Evolutionary conservation across 2,113 vertebrate genomes (phyloP).

Genomic region (Columba livia): DNA sequence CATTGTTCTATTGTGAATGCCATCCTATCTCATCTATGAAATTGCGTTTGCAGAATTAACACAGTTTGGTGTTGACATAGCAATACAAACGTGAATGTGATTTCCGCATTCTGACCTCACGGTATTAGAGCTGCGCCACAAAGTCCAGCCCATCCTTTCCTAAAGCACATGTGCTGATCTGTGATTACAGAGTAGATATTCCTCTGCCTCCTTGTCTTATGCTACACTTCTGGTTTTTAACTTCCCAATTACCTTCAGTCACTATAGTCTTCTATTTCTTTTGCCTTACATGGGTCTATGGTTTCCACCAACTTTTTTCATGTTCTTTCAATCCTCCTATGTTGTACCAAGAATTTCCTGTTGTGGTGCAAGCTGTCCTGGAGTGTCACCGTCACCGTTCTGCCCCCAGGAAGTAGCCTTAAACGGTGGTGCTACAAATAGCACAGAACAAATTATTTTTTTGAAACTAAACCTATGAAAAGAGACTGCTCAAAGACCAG

Average conservation of each 20-base stretch:
- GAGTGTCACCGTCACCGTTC: not conserved
- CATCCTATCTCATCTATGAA: not conserved
- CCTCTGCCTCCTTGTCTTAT: not conserved
- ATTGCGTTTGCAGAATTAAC: not conserved
- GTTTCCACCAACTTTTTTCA: not conserved
- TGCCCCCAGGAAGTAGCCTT: not conserved
- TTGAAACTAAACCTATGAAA: not conserved
- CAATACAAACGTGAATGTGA: not conserved
- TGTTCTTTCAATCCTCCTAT: not conserved
- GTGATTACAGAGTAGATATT: not conserved
- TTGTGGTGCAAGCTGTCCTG: not conserved
- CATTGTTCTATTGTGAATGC: not conserved
- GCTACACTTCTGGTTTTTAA: not conserved
- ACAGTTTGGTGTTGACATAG: not conserved
- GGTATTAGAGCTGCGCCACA: not conserved
- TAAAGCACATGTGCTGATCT: not conserved
- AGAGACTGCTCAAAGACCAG: not conserved
- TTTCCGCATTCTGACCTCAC: not conserved
- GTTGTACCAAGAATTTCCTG: not conserved
- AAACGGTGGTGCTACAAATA: not conserved
- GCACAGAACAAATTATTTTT: not conserved
- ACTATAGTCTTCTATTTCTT: not conserved
- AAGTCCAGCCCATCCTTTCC: not conserved
- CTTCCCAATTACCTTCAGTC: not conserved
- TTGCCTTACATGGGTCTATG: not conserved